Evolutionary conservation across 2,888 invertebrate genomes (phyloP), one percentile per base, ranked within the genome.

Genomic region (Syrphus vitripennis): DNA sequence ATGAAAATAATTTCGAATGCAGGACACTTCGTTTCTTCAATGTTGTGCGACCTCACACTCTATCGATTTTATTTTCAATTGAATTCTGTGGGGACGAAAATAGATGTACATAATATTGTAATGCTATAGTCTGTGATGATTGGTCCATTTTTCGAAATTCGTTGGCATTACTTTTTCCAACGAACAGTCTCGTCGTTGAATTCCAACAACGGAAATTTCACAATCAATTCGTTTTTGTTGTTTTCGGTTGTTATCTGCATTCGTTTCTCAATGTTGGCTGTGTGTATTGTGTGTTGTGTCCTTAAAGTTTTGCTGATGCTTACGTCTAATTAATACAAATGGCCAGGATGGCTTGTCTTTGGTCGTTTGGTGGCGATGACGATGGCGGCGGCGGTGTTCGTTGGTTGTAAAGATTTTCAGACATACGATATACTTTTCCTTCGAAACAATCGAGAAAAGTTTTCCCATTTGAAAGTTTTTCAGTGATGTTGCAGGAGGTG

Each of bases 281-380:
- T 74, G 72, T 70, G 42, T 77, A n/a, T n/a, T n/a, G n/a, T 72
- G 40, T 75, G 29, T 67, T 74, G 65, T 84, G 75, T 59, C 69
- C 72, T 65, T 50, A 82, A 86, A 86, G 82, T 86, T 76, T 89
- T 87, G 87, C 88, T 88, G n/a, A n/a, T n/a, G 89, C 88, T 88
- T 90, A 89, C 88, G 90, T 91, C 90, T 90, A 90, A 90, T 90
- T 90, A 90, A 90, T 91, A 90, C 90, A 90, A 90, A 90, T 90
- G 91, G 90, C 90, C 89, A 63, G 53, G 74, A 86, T 74, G 86
- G 78, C 69, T 86, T 76, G 80, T 67, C 55, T 76, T 70, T 71
- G 37, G 55, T 79, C 69, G 83, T 45, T 45, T 74, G 14, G 31
- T 50, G 24, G 50, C 14, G 24, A 12, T 6, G 2, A 9, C 4